Percentiles rank a stretch among this genome's conserved stretches.
These are phyloP conservation scores for Plebejus anna DNA, from an alignment of 2,888 invertebrate species.

Conservation along the genomic window DNA sequence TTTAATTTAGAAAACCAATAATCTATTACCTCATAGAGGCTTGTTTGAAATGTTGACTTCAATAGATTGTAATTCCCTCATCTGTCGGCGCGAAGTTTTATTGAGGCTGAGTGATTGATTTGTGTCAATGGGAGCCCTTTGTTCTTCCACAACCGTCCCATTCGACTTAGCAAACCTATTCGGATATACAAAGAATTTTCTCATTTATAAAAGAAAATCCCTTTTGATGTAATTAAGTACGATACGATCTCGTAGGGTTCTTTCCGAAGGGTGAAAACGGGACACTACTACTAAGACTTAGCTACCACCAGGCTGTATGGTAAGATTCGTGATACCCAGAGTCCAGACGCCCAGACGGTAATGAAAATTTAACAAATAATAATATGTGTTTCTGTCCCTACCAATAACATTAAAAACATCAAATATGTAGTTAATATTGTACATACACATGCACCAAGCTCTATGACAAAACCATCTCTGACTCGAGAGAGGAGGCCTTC, in stretches of 20 bases:
- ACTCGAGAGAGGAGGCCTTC: not conserved
- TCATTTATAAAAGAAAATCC: not conserved
- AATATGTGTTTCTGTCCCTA: not conserved
- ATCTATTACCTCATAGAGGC: not conserved
- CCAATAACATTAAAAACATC: not conserved
- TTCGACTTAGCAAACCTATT: not conserved
- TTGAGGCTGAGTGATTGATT: slow-evolving; percentile 18
- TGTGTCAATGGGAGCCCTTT: slow-evolving; percentile 17
- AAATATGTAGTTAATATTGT: not conserved
- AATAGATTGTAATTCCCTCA: not conserved
- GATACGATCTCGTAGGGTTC: no score
- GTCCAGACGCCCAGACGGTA: no score
- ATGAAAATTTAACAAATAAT: not conserved
- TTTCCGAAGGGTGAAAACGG: not conserved
- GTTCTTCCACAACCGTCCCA: not conserved
- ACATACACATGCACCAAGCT: not conserved
- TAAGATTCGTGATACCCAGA: no score
- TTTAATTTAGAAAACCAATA: not conserved
- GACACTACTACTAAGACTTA: no score
- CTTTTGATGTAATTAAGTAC: not conserved
- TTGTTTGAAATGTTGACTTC: not conserved
- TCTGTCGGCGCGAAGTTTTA: slow-evolving; percentile 1
- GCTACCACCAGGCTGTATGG: no score
- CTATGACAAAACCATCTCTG: not conserved
- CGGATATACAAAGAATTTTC: not conserved